These are phyloP conservation scores for Ophion ventricosus DNA, from an alignment of 2,888 invertebrate species.

Conservation along the genomic window DNA sequence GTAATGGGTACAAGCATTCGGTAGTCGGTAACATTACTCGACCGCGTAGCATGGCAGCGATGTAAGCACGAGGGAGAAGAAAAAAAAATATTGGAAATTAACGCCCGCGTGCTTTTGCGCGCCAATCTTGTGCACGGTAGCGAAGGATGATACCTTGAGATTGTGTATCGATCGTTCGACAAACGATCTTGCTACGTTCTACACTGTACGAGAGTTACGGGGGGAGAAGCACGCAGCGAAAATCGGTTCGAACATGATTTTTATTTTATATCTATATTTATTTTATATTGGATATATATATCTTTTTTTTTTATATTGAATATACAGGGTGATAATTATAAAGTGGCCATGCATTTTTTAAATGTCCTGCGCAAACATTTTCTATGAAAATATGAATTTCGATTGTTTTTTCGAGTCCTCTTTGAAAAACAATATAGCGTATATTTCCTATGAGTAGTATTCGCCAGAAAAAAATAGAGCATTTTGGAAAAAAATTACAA, in stretches of 20 bases:
- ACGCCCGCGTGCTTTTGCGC: conserved; percentile 44
- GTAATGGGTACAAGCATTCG: conserved; percentile 55
- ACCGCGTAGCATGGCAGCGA: conserved; percentile 56
- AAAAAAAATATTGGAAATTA: conserved; percentile 37
- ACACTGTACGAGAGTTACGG: not conserved
- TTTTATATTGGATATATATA: conserved; percentile 2
- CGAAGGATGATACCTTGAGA: conserved; percentile 29
- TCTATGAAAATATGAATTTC: no score
- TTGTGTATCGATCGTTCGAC: conserved; percentile 45
- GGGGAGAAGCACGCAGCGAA: conserved; percentile 22
- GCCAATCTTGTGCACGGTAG: conserved; percentile 49
- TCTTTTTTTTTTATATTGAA: not conserved
- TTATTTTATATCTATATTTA: conserved; percentile 8
- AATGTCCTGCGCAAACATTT: no score
- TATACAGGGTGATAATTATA: no score
- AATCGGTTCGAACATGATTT: conserved; percentile 41
- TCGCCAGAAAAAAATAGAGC: no score
- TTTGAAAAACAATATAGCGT: no score
- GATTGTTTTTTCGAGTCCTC: no score
- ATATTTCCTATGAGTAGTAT: no score
- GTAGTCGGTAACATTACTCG: conserved; percentile 52
- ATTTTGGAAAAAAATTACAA: no score
- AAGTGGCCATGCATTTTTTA: no score
- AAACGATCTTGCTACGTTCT: conserved; percentile 43
- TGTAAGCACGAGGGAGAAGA: conserved; percentile 13